phyloP scores from a whole-genome alignment of 2,888 invertebrate genomes.

The Epinotia brunnichana region DNA sequence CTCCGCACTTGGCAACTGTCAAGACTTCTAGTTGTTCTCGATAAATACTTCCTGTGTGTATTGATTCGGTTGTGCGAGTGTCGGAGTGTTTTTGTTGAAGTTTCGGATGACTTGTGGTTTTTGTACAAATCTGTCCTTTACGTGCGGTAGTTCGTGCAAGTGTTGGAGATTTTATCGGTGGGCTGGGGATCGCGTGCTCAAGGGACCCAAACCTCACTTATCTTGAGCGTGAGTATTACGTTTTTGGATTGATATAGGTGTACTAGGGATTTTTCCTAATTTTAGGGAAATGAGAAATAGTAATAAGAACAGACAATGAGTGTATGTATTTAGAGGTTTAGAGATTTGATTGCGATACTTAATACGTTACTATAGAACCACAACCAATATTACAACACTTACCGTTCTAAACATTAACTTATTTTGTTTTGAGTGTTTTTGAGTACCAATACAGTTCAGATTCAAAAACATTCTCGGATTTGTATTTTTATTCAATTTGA shows the following conservation, averaged over 20 bases:
- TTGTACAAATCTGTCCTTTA: slow-evolving; percentile 39
- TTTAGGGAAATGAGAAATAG: no score
- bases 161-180: slow-evolving; percentile 29
- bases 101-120: slow-evolving; percentile 29
- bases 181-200: slow-evolving; percentile 11
- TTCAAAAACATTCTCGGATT: no score
- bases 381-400: not conserved
- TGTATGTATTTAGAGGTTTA: not conserved
- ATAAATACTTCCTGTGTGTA: slow-evolving; percentile 22
- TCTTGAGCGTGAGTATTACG: slow-evolving; percentile 27
- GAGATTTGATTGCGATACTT: not conserved
- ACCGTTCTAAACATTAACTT: no score
- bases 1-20: slow-evolving; percentile 64
- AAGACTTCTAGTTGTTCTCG: slow-evolving; percentile 25
- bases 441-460: no score
- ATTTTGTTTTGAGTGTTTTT: no score
- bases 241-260: not conserved
- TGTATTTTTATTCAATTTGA: no score
- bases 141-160: slow-evolving; percentile 33
- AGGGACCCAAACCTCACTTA: slow-evolving; percentile 19
- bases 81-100: slow-evolving; percentile 9
- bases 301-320: not conserved
- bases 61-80: slow-evolving; percentile 6
- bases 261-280: not conserved
- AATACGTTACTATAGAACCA: not conserved